Base-by-base conservation (phyloP, 2,113 vertebrate species). In the Synodontis membranacea region DNA sequence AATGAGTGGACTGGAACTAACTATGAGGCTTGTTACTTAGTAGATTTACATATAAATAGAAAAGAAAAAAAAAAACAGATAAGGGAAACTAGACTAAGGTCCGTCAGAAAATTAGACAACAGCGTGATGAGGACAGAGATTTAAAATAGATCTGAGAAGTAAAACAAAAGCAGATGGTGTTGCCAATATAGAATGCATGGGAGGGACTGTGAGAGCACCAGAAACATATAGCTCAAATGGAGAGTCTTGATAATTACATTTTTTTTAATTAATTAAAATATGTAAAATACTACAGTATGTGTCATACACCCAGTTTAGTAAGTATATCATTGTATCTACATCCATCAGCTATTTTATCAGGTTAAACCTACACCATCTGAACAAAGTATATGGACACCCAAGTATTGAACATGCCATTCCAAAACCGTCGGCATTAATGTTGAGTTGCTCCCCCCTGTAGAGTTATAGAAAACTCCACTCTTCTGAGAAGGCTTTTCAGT, bases 91-190 rank as follows among this genome's bases (percentile, higher is more conserved):
- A 50, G 28, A 31, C 46, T 31, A 14, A 19, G 28, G 74, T 48
- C 28, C 50, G 50, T 50, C 15, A 31, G 5, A 31, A 48, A 76
- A 74, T n/a, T 14, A 5, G 39, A 25, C 39, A 44, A 74, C 42
- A 74, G 70, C 4, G 28, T 12, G 25, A 48, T 0, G 10, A 76
- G 44, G 17, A 50, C 14, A 50, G 44, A 48, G 28, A 48, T 12
- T 76, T 14, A 5, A 76, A 75, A n/a, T n/a, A 25, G 44, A 46
- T n/a, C 25, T 48, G 25, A 46, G 25, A 75, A 48, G 1, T 46
- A 75, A 28, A 48, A n/a, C 44, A 75, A 75, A 46, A 75, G 5
- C 72, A 74, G 66, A 74, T 74, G 70, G 70, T 74, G 9, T n/a
- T 74, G 21, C 28, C 21, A 74, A 44, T 10, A 44, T 44, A 14